These are phyloP conservation scores for Triplophysa yarkandensis DNA, from an alignment of 2,797 vertebrate genomes.

Conservation along the genomic window DNA sequence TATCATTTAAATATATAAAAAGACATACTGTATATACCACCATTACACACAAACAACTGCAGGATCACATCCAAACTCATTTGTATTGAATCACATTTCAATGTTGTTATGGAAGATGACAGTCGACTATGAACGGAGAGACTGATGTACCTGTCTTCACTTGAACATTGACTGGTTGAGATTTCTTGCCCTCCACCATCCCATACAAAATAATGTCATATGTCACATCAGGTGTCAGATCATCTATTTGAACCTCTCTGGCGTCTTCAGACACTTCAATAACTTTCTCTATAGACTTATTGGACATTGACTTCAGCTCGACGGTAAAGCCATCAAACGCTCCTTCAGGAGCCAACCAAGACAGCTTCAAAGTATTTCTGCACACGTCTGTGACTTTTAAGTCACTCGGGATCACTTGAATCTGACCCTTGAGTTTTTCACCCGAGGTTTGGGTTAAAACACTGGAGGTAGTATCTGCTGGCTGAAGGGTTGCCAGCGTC, in stretches of 20 bases:
- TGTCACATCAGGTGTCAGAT: conserved; percentile 66
- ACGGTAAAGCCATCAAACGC: conserved; percentile 72
- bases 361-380: conserved; percentile 62
- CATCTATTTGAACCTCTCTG: conserved; percentile 67
- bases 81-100: neutral
- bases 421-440: conserved; percentile 57
- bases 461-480: conserved; percentile 35
- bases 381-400: conserved; percentile 57
- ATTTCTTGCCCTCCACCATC: conserved; percentile 65
- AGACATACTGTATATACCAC: too few relatives aligned
- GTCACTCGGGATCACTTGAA: conserved; percentile 42
- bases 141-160: conserved; percentile 73
- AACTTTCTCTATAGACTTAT: conserved; percentile 49
- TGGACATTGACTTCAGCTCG: conserved; percentile 66
- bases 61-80: conserved; percentile 9
- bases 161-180: conserved; percentile 68
- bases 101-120: conserved; percentile 15
- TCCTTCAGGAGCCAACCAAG: conserved; percentile 67
- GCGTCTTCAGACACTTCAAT: conserved; percentile 67
- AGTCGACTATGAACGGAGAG: neutral
- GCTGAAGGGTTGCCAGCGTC: conserved; percentile 50
- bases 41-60: neutral
- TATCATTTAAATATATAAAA: too few relatives aligned
- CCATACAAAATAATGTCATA: conserved; percentile 73
- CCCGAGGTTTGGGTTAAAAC: conserved; percentile 55